Percentiles rank a stretch among this genome's conserved stretches.
phyloP scores from a whole-genome alignment of 1,140 invertebrate genomes.

The Cyrtorhinus lividipennis region DNA sequence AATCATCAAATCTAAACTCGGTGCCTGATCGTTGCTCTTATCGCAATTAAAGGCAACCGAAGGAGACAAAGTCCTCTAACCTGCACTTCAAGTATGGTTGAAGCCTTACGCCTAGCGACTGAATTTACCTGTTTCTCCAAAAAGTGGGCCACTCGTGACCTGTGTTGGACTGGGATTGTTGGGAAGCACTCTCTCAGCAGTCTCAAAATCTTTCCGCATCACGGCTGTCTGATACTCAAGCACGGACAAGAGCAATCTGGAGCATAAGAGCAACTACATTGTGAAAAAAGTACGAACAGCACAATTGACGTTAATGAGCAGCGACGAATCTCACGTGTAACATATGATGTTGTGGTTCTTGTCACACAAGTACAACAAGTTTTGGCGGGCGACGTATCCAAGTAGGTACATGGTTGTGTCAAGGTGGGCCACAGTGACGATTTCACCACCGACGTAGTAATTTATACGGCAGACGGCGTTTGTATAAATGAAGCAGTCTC shows the following conservation, averaged over 20 bases:
- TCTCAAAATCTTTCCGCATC: slow-evolving; percentile 94
- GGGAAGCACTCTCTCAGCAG: slow-evolving; percentile 86
- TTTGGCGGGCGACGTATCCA: slow-evolving; percentile 95
- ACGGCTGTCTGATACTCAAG: slow-evolving; percentile 99
- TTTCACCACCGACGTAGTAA: slow-evolving; percentile 98
- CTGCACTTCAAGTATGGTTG: too few relatives aligned
- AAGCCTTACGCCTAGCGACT: too few relatives aligned
- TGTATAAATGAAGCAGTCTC: slow-evolving; percentile 99
- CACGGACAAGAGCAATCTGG: slow-evolving; percentile 66
- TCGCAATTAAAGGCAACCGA: too few relatives aligned
- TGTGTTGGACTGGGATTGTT: slow-evolving; percentile 90
- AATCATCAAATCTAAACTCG: not conserved
- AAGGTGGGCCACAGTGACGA: slow-evolving; percentile 94
- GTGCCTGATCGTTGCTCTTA: too few relatives aligned
- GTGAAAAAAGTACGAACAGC: not conserved
- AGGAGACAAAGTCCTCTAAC: too few relatives aligned
- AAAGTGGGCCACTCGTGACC: slow-evolving; percentile 95
- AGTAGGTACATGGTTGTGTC: slow-evolving; percentile 79
- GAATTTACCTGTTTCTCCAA: slow-evolving; percentile 81
- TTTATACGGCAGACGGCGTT: slow-evolving; percentile 94
- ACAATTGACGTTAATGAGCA: not conserved
- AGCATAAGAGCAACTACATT: slow-evolving; percentile 37
- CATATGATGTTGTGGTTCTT: slow-evolving; percentile 95
- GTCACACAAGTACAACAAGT: slow-evolving; percentile 90
- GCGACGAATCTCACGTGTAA: slow-evolving; percentile 32